These are phyloP conservation scores for Xerus inauris DNA, from an alignment of 2,113 vertebrate species.

Conservation along the genomic window DNA sequence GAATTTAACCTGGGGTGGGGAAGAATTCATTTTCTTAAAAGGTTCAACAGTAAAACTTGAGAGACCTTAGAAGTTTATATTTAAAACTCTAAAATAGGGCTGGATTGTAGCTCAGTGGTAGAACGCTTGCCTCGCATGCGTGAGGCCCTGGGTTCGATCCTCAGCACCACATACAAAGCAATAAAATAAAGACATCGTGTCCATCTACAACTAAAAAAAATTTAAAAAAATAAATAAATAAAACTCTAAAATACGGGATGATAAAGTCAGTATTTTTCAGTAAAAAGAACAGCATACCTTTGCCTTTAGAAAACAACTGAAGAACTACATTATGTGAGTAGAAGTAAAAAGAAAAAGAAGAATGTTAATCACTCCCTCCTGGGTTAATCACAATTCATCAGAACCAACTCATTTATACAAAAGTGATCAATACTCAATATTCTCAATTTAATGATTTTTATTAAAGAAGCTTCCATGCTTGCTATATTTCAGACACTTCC, in stretches of 20 bases:
- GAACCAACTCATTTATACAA: background rate
- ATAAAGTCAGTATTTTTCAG: background rate
- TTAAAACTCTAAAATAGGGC: conserved; percentile 27
- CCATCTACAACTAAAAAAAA: too few relatives aligned
- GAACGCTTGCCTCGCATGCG: too few relatives aligned
- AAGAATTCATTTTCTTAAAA: conserved; percentile 1
- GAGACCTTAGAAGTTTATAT: background rate
- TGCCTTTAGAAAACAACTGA: conserved; percentile 43
- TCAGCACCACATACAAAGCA: too few relatives aligned
- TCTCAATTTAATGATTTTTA: background rate
- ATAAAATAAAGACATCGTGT: too few relatives aligned
- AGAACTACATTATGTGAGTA: background rate
- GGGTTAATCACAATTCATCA: background rate
- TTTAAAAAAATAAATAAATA: too few relatives aligned
- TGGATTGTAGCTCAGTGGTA: too few relatives aligned
- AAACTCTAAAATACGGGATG: background rate
- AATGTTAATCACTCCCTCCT: background rate
- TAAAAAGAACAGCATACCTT: background rate
- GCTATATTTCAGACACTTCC: background rate
- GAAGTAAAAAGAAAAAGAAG: background rate
- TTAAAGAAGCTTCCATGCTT: background rate
- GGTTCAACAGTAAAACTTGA: background rate
- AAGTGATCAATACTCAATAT: background rate
- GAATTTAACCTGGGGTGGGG: background rate
- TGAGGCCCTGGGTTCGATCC: too few relatives aligned